phyloP scores from a whole-genome alignment of 2,113 vertebrate species.

The Amphiprion percula region DNA sequence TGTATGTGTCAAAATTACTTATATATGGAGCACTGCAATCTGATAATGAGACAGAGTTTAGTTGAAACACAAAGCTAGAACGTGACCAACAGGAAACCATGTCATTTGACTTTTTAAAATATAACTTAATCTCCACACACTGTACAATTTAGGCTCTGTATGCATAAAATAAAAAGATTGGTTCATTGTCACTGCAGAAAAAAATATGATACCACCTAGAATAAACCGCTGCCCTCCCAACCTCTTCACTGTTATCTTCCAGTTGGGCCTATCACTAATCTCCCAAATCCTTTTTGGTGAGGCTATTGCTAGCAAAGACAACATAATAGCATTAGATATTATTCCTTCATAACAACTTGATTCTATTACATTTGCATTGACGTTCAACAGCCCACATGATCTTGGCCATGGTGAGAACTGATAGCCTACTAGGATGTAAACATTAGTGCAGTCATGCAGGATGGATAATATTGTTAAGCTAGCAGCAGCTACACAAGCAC shows the following conservation, averaged over 20 bases:
- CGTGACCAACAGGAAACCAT: conserved; percentile 16
- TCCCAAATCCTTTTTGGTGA: conserved; percentile 74
- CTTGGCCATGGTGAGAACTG: conserved; percentile 36
- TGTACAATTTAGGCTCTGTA: neutral
- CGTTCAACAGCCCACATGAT: conserved; percentile 45
- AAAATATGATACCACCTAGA: conserved; percentile 45
- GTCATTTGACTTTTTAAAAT: neutral
- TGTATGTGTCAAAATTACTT: conserved; percentile 29
- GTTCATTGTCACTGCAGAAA: conserved; percentile 46
- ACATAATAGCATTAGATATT: conserved; percentile 77
- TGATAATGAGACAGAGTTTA: conserved; percentile 46
- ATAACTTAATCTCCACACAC: no score
- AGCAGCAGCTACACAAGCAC: conserved; percentile 51
- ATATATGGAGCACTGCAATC: conserved; percentile 38
- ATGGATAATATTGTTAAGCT: conserved; percentile 68
- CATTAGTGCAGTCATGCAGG: conserved; percentile 50
- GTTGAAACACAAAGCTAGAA: conserved; percentile 35
- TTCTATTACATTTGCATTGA: conserved; percentile 73
- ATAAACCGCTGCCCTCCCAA: conserved; percentile 38
- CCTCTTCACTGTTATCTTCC: conserved; percentile 55
- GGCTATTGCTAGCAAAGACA: conserved; percentile 60
- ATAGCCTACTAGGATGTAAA: conserved; percentile 60
- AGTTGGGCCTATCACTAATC: conserved; percentile 71
- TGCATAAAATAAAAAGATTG: conserved; percentile 30
- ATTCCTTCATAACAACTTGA: conserved; percentile 71